Conservation (phyloP, 1,140 invertebrate genomes). For the Lamellibrachia luymesi region DNA sequence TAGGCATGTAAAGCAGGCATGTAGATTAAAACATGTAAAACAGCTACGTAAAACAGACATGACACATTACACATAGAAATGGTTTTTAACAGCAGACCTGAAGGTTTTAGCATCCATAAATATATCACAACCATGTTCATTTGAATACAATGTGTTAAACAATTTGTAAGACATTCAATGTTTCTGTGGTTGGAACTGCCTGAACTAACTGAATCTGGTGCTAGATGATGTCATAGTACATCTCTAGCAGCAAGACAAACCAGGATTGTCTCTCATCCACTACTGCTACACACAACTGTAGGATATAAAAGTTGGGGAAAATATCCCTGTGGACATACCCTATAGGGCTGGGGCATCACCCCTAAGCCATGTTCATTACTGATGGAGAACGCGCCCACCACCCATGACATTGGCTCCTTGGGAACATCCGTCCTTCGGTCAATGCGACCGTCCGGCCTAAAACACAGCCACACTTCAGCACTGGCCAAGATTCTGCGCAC, state of each 20-base stretch:
- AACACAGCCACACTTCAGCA: not conserved
- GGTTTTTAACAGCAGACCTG: too few species aligned
- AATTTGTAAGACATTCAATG: not conserved
- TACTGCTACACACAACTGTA: not conserved
- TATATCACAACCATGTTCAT: too few species aligned
- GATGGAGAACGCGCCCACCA: conserved; percentile 87
- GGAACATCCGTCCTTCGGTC: conserved; percentile 84
- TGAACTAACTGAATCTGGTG: not conserved
- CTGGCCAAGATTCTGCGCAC: not conserved
- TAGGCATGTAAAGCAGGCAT: too few species aligned
- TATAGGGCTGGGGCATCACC: conserved; percentile 74
- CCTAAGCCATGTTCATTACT: conserved; percentile 82
- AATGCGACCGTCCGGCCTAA: conserved; percentile 45
- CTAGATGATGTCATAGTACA: not conserved
- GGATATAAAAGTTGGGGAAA: not conserved
- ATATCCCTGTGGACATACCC: conserved; percentile 58
- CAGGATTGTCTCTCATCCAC: not conserved
- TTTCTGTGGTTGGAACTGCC: not conserved
- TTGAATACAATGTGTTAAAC: too few species aligned
- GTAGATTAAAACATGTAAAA: too few species aligned
- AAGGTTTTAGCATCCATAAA: too few species aligned
- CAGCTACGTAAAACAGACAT: too few species aligned
- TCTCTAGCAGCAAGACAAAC: not conserved
- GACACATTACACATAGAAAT: too few species aligned
- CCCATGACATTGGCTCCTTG: conserved; percentile 81